phyloP scores from a whole-genome alignment of 2,797 vertebrate species.

The Enteromius treurensis region DNA sequence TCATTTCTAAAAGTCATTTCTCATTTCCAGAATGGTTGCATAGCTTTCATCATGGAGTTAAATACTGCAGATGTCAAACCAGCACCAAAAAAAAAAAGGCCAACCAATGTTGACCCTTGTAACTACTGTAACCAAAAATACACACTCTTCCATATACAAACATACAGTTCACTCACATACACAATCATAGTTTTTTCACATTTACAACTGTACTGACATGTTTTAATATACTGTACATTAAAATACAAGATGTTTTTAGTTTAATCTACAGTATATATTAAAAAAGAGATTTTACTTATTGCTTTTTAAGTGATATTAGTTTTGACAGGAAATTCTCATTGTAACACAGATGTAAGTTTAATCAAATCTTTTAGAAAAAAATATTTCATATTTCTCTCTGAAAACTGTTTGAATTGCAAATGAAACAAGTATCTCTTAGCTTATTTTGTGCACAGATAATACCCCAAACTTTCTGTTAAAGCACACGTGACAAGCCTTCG shows the following conservation, averaged over 20 bases:
- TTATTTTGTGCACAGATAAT: background rate
- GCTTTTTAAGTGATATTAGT: slow-evolving; percentile 1
- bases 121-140: slow-evolving; percentile 42
- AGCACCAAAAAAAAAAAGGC: slow-evolving; percentile 26
- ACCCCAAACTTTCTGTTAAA: background rate
- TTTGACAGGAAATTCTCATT: background rate
- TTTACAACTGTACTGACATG: slow-evolving; percentile 7
- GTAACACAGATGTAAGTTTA: background rate
- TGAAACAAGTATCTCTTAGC: background rate
- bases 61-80: slow-evolving; percentile 40
- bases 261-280: background rate
- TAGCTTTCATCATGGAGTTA: slow-evolving; percentile 33
- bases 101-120: background rate
- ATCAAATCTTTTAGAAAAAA: background rate
- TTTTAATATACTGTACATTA: background rate
- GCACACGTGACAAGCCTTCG: background rate
- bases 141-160: slow-evolving; percentile 11
- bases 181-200: background rate
- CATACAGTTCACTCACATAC: background rate
- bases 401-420: slow-evolving; percentile 5
- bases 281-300: background rate
- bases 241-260: background rate
- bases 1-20: background rate
- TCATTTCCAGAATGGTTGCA: slow-evolving; percentile 7
- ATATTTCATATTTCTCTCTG: background rate